Conservation (phyloP, 1,140 invertebrate genomes). For the Heliothis virescens region DNA sequence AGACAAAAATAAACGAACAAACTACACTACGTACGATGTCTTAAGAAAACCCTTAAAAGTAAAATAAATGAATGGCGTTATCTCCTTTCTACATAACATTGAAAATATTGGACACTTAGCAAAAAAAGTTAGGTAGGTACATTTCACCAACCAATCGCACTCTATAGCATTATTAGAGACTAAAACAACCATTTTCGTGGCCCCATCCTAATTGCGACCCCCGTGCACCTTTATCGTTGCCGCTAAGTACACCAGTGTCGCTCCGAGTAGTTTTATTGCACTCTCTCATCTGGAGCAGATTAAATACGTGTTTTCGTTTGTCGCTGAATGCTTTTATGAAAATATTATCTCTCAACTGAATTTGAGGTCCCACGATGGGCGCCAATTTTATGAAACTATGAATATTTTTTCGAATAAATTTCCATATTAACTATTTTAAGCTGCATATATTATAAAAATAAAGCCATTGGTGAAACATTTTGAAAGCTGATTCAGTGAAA, state of each 20-base stretch:
- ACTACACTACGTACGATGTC: too few relatives aligned
- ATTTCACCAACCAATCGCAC: too few relatives aligned
- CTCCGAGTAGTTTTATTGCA: conserved; percentile 27
- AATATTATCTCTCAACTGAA: neutral
- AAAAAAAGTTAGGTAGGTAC: too few relatives aligned
- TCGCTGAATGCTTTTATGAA: neutral
- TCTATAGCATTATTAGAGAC: too few relatives aligned
- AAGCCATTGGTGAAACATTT: too few relatives aligned
- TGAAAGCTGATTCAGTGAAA: too few relatives aligned
- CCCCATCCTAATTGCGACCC: conserved; percentile 39
- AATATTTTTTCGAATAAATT: neutral
- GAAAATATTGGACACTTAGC: too few relatives aligned
- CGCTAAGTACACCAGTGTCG: conserved; percentile 38
- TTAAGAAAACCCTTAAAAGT: too few relatives aligned
- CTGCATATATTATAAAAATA: too few relatives aligned
- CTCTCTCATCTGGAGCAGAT: conserved; percentile 20
- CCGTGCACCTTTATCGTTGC: conserved; percentile 31
- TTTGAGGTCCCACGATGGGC: conserved; percentile 2
- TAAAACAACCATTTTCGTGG: neutral
- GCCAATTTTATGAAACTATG: conserved; percentile 3
- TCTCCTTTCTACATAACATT: too few relatives aligned
- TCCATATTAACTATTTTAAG: neutral
- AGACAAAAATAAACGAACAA: too few relatives aligned
- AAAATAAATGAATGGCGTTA: too few relatives aligned
- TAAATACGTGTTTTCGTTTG: conserved; percentile 15